phyloP scores from a whole-genome alignment of 2,888 invertebrate genomes.

The Diadegma fenestrale region DNA sequence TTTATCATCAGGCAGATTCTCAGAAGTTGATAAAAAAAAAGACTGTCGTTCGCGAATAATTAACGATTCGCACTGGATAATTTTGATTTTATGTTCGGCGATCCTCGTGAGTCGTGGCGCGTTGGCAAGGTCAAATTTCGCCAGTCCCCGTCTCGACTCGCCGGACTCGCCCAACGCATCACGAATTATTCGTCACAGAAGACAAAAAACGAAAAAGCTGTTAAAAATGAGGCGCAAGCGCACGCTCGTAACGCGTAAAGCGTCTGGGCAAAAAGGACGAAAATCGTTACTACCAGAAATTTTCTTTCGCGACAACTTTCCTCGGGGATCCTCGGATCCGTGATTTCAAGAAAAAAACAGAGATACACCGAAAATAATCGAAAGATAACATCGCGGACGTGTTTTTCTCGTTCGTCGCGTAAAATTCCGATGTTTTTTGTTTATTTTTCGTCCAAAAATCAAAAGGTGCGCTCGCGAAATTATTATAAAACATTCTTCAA shows the following conservation, averaged over 20 bases:
- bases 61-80: background rate
- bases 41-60: background rate
- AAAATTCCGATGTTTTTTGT: background rate
- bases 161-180: slow-evolving; percentile 37
- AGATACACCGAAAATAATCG: too few species aligned
- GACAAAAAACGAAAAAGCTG: background rate
- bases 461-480: slow-evolving; percentile 49
- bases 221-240: slow-evolving; percentile 48
- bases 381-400: background rate
- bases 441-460: background rate
- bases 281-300: slow-evolving; percentile 56
- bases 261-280: slow-evolving; percentile 42
- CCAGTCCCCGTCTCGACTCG: slow-evolving; percentile 50
- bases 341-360: slow-evolving; percentile 6
- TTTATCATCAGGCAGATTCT: too few species aligned
- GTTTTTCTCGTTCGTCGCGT: background rate
- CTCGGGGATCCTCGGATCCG: slow-evolving; percentile 1
- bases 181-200: slow-evolving; percentile 48
- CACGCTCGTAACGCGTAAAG: slow-evolving; percentile 48
- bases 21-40: background rate
- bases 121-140: slow-evolving; percentile 29
- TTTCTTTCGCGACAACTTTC: slow-evolving; percentile 18
- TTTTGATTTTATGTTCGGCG: background rate
- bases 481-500: slow-evolving; percentile 6
- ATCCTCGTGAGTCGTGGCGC: slow-evolving; percentile 45